phyloP scores from a whole-genome alignment of 2,888 invertebrate species.

The Platypus cylindrus region DNA sequence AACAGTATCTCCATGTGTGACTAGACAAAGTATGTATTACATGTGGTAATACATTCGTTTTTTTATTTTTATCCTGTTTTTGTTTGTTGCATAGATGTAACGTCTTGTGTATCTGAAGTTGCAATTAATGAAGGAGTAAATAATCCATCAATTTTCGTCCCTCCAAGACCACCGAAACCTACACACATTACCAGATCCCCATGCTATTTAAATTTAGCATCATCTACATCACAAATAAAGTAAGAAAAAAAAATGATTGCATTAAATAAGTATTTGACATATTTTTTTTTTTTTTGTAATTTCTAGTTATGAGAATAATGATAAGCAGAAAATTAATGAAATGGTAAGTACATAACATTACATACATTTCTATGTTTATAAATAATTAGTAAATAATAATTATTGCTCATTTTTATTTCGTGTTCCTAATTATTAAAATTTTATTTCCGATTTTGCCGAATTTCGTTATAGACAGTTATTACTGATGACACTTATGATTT shows the following conservation, averaged over 20 bases:
- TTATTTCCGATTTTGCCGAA: neutral
- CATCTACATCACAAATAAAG: constrained; percentile 16
- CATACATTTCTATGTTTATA: neutral
- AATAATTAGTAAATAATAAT: neutral
- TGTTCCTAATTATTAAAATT: neutral
- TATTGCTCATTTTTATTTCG: neutral
- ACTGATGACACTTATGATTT: constrained; percentile 55
- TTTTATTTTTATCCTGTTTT: no score
- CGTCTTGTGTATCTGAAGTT: no score
- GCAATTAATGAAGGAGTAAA: no score
- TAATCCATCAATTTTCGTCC: constrained; percentile 32
- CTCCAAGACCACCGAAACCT: constrained; percentile 68
- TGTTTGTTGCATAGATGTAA: no score
- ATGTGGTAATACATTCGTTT: no score
- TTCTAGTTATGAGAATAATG: constrained; percentile 12
- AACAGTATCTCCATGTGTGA: no score
- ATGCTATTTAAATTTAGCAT: constrained; percentile 21
- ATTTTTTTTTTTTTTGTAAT: constrained; percentile 4
- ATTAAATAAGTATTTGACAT: neutral
- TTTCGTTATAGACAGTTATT: constrained; percentile 9
- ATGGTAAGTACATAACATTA: constrained; percentile 3
- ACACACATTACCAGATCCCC: constrained; percentile 17
- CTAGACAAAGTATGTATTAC: no score
- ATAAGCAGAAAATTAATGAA: constrained; percentile 6
- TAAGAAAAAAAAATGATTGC: constrained; percentile 7